Base-by-base conservation (phyloP, 2,113 vertebrate genomes). In the Coptodon bakossiorum region DNA sequence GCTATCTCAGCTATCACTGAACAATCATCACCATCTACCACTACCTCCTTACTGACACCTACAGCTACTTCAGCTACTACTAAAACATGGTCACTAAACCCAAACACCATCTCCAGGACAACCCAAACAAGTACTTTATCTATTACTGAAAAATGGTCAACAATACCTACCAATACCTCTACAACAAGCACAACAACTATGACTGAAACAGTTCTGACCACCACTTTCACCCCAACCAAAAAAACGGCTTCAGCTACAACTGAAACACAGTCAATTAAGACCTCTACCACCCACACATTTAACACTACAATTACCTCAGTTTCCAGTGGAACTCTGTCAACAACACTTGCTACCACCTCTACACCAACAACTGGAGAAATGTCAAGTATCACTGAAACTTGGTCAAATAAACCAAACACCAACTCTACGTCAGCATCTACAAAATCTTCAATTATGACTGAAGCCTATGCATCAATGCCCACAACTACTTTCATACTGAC, bases 401-500 rank as follows among this genome's bases (percentile, higher is more conserved):
- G 24, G 24, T 29, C 56, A 59, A 16, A 24, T 16, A 59, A 29
- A 5, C 12, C 56, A 13, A 29, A 0, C 7, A 16, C 27, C 11
- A 0, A 0, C 4, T 27, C 7, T 3, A 3, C 12, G 5, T 27
- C 1, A 57, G 13, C 3, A 31, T 29, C 13, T 59, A 59, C 24
- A 17, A 13, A 14, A 31, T 14, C 56, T 59, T 16, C 56, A 31
- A 6, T 7, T 1, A 9, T 11, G 2, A 59, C 13, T 59, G 56
- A 2, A 59, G 13, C 13, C 13, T 1, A 14, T 27, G 3, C 56
- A 59, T 29, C 56, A 16, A 29, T 29, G 24, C 27, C 56, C 11
- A 57, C 56, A 29, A 29, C 6, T 13, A 29, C 6, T 0, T 0
- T 27, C 4, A 14, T 0, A 7, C 0, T 27, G 22, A 27, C 0